Base-by-base conservation (phyloP, 2,888 invertebrate species). In the Electrophaes corylata region DNA sequence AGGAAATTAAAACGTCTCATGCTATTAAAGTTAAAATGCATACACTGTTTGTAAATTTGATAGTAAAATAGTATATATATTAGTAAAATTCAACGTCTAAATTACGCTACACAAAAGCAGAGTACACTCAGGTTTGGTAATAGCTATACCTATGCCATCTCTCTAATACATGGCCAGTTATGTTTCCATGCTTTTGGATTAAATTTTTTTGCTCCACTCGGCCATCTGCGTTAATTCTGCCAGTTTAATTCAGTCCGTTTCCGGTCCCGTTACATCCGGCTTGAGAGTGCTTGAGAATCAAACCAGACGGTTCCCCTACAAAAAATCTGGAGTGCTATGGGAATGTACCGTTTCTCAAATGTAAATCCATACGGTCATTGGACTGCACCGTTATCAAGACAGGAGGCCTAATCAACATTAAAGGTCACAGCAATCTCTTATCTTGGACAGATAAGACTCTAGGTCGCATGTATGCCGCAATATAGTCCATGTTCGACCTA, bases 341-440 rank as follows among this genome's bases (percentile, higher is more conserved):
- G 81, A 84, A 70, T 64, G 45, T 64, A 64, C 69, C 62, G 57
- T 58, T 66, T 44, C 49, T 67, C 64, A 63, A 63, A 67, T 66
- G 55, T 56, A 58, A 71, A 72, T 75, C 72, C 69, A 77, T 81
- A 83, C 90, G 91, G 91, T 90, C 91, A 89, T 85, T 89, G 90
- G 82, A 85, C 91, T 85, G 77, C 71, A 60, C 60, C 60, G 69
- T 86, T 89, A 90, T 90, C 89, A 72, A 60, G 69, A 65, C 71
- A 75, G 69, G 75, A 83, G 82, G 83, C 82, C 82, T 83, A 84
- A 82, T 84, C 83, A 84, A 79, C 86, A 80, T 79, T 84, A 87
- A 82, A 91, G 91, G 91, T 91, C 90, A 85, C 67, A 76, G 73
- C 79, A 86, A 84, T 87, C 84, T 78, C 78, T 91, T 91, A 90